Evolutionary conservation across 2,797 vertebrate genomes (phyloP), one percentile per base, ranked within the genome.

Genomic region (Serranus cabrilla): DNA sequence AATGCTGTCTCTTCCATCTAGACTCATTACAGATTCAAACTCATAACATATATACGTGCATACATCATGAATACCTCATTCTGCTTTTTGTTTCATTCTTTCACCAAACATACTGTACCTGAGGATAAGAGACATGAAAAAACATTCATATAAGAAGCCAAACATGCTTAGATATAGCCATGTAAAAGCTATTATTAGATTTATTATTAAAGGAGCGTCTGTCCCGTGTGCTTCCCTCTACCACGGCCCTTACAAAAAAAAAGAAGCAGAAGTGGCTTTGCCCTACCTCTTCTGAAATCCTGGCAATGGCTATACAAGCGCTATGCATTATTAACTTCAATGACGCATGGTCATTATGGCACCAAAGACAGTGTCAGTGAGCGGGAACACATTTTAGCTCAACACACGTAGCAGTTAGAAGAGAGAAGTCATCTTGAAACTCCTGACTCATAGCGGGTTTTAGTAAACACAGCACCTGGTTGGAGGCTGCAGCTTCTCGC

Each of bases 401-500:
- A 47, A 62, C 56, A 70, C 11, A 74, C 78, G 63, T 46, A 80
- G 72, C 87, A 82, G 80, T 86, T 84, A 76, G 25, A 74, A 37
- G 46, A 58, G 63, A 42, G 54, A 71, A 77, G 66, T 84, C 73
- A 89, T 87, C 68, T 43, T 62, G 84, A 88, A 84, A 77, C 21
- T 81, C 49, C 61, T 83, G 80, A 90, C 81, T 88, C 85, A 78
- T 83, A 79, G 71, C 9, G 20, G 62, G 45, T 74, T 86, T 90
- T 79, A 60, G 84, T 90, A 68, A 90, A 91, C 76, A 69, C 54
- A 42, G 69, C 87, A 88, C 83, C 83, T 81, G 80, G 72, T 40
- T 11, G 58, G 83, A 81, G 72, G 81, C 51, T 84, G 74, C 54
- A 73, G 68, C 71, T 59, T 34, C 57, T 78, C 64, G 10, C 46